phyloP scores from a whole-genome alignment of 2,888 invertebrate genomes.

The Clusia tigrina region DNA sequence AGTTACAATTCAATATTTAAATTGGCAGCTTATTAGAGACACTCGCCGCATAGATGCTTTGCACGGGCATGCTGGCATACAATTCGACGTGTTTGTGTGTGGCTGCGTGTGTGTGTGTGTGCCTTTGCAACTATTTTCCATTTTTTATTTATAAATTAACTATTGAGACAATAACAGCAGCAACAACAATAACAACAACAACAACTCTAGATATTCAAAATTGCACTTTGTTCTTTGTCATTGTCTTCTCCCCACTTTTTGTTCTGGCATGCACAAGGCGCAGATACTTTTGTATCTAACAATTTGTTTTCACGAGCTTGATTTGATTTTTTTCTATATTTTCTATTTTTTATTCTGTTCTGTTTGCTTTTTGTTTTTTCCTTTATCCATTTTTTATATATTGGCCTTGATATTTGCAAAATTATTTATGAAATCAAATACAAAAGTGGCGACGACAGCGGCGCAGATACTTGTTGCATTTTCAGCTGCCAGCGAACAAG shows the following conservation, averaged over 20 bases:
- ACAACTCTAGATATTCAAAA: conserved; percentile 15
- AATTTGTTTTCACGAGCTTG: conserved; percentile 3
- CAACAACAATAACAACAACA: conserved; percentile 4
- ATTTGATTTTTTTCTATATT: conserved; percentile 10
- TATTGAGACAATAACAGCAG: conserved; percentile 5
- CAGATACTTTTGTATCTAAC: conserved; percentile 9
- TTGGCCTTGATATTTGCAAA: conserved; percentile 38
- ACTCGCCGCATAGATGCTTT: conserved; percentile 1
- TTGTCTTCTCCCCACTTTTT: conserved; percentile 14
- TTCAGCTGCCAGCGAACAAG: conserved; percentile 6
- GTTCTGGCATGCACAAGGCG: conserved; percentile 2
- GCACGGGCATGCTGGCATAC: neutral
- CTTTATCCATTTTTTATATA: neutral
- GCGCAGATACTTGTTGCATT: conserved; percentile 15
- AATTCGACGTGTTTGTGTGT: neutral
- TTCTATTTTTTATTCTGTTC: too few species aligned
- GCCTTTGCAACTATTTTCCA: conserved; percentile 1
- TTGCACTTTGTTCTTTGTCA: conserved; percentile 24
- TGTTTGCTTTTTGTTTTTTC: neutral
- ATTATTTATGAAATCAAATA: conserved; percentile 35
- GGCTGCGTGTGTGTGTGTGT: neutral
- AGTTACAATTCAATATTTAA: conserved; percentile 24
- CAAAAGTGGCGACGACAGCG: conserved; percentile 23
- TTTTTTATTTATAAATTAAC: conserved; percentile 9
- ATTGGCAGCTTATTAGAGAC: conserved; percentile 17